Percentiles rank a stretch among this genome's conserved stretches.
These are phyloP conservation scores for Xenopus borealis DNA, from an alignment of 2,113 vertebrate genomes.

Conservation along the genomic window DNA sequence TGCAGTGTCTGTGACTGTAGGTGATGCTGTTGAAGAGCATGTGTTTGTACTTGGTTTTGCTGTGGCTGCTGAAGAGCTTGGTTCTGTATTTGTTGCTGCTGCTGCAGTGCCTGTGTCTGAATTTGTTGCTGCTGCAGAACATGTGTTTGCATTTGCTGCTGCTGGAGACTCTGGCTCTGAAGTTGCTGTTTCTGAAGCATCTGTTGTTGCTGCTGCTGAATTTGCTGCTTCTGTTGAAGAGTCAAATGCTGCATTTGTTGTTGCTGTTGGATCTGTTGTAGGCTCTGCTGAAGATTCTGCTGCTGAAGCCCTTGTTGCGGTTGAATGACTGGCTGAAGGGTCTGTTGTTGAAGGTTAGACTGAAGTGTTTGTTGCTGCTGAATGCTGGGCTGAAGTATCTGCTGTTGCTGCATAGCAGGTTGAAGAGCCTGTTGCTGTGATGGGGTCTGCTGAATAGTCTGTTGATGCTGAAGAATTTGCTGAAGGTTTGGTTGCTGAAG, in stretches of 20 bases:
- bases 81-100: slow-evolving; percentile 63
- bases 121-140: slow-evolving; percentile 53
- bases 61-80: slow-evolving; percentile 68
- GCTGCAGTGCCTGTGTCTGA: slow-evolving; percentile 33
- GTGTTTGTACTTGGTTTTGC: slow-evolving; percentile 68
- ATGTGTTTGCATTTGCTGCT: slow-evolving; percentile 68
- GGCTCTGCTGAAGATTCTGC: slow-evolving; percentile 62
- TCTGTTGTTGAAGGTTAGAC: slow-evolving; percentile 53
- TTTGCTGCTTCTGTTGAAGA: slow-evolving; percentile 72
- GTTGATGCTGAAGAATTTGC: slow-evolving; percentile 60
- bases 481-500: slow-evolving; percentile 68
- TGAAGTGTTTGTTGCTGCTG: slow-evolving; percentile 55
- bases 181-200: slow-evolving; percentile 52
- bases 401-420: slow-evolving; percentile 57
- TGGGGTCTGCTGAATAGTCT: slow-evolving; percentile 54
- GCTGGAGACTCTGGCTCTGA: slow-evolving; percentile 59
- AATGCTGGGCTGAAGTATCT: slow-evolving; percentile 59
- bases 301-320: slow-evolving; percentile 61
- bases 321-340: slow-evolving; percentile 69
- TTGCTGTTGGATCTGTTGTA: slow-evolving; percentile 58
- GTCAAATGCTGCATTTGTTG: slow-evolving; percentile 63
- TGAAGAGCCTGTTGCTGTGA: slow-evolving; percentile 58
- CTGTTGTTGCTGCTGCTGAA: slow-evolving; percentile 58
- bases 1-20: slow-evolving; percentile 66
- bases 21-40: slow-evolving; percentile 70